Conservation (phyloP, 1,140 invertebrate species). For the Papilio glaucus region DNA sequence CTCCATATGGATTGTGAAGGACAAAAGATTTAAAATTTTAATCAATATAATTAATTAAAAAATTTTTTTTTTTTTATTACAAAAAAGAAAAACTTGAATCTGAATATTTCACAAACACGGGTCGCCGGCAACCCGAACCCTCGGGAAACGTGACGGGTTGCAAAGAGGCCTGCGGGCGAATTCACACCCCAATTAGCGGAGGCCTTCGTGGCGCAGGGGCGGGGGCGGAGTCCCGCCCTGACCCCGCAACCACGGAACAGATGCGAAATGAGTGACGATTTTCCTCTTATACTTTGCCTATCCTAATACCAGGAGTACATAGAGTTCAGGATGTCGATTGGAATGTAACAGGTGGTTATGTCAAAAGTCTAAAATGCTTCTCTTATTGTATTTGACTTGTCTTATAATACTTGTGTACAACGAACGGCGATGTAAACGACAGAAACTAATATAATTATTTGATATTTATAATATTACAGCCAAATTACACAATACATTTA, state of each 20-base stretch:
- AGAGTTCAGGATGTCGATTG: background rate
- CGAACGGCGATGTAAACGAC: too few relatives aligned
- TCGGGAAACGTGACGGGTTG: slow-evolving; percentile 32
- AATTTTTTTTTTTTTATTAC: slow-evolving; percentile 1
- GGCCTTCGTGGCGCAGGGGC: background rate
- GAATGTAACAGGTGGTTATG: background rate
- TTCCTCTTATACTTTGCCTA: slow-evolving; percentile 13
- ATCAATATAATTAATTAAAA: background rate
- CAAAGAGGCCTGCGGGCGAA: slow-evolving; percentile 36
- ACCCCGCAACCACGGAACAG: slow-evolving; percentile 22
- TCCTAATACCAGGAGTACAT: background rate
- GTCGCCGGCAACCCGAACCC: slow-evolving; percentile 8
- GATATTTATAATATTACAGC: too few relatives aligned
- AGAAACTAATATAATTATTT: too few relatives aligned
- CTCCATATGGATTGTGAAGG: too few relatives aligned
- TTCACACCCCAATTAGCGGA: slow-evolving; percentile 38
- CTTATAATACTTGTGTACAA: too few relatives aligned
- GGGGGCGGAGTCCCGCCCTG: slow-evolving; percentile 15
- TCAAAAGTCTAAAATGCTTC: background rate
- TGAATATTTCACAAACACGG: slow-evolving; percentile 33
- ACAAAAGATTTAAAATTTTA: too few relatives aligned
- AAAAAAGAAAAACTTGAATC: slow-evolving; percentile 25
- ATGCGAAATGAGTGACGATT: slow-evolving; percentile 30
- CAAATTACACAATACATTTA: too few relatives aligned
- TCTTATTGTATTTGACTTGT: too few relatives aligned